Base-by-base conservation (phyloP, 2,797 vertebrate genomes). In the Halcyon chelicuti region DNA sequence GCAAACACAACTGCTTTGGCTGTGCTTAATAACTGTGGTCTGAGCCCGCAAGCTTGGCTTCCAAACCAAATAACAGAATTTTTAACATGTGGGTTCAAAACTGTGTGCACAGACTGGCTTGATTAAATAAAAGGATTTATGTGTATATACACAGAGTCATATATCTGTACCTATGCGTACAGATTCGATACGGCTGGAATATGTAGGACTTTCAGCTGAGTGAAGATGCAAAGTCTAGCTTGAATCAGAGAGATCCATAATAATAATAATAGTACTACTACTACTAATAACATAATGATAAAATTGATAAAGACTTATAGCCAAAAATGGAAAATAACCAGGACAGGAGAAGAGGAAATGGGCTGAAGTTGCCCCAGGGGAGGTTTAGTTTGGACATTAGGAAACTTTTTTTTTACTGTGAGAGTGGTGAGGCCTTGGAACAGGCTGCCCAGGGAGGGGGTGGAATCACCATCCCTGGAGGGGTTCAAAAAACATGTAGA, bases 91-190 rank as follows among this genome's bases (percentile, higher is more conserved):
- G 88, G 76, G 40, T 88, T 88, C 78, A 78, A 86, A 90, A 33
- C 85, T 93, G 76, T 90, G 76, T 86, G 88, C 79, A 72, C 61
- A 75, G 93, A 19, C 42, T 58, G 26, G 23, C 44, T 8, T 83
- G 85, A 80, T 86, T 81, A 91, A 94, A 93, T 88, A 62, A 57
- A 71, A 80, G 66, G 52, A 60, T 94, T 92, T 91, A 16, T 71
- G 26, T 75, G 35, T 68, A 23, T 80, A 46, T 14, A 49, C 44
- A 68, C 63, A 76, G 31, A n/a, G 22, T 70, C 18, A 18, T 28
- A 14, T 25, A 55, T 49, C 52, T 79, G 19, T 42, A 35, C 3
- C 7, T 61, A n/a, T 42, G 35, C 3, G 6, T 67, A 74, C 47
- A 61, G 21, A 18, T 3, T 77, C 55, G 61, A 40, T 83, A 65